Conservation (phyloP, 2,888 invertebrate species). For the Melanargia galathea region DNA sequence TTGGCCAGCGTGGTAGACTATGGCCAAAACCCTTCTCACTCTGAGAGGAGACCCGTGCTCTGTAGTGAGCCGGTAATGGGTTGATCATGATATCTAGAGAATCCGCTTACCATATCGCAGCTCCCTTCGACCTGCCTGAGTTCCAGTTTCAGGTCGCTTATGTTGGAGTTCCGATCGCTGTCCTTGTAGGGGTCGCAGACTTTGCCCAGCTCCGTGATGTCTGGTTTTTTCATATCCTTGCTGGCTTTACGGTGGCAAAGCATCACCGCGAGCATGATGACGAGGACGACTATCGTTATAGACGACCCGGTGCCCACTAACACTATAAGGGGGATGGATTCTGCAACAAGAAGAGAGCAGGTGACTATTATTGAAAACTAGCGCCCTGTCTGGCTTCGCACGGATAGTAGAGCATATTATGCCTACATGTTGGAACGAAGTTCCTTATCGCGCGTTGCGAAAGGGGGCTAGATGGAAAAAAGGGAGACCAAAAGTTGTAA, state of each 20-base stretch:
- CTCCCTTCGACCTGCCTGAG: conserved; percentile 91
- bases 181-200: conserved; percentile 82
- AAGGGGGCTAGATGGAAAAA: no score
- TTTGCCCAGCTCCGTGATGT: conserved; percentile 69
- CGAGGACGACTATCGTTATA: conserved; percentile 89
- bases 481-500: no score
- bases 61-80: no score
- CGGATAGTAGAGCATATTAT: no score
- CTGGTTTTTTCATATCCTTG: conserved; percentile 83
- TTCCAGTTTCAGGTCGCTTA: conserved; percentile 95
- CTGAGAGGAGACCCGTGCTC: no score
- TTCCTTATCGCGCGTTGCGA: no score
- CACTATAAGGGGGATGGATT: conserved; percentile 88
- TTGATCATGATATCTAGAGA: background rate
- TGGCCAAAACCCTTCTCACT: no score
- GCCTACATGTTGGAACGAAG: no score
- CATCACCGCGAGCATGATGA: conserved; percentile 88
- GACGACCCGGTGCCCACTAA: conserved; percentile 89
- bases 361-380: no score
- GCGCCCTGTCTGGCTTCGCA: no score
- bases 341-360: conserved; percentile 73
- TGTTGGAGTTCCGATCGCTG: conserved; percentile 93
- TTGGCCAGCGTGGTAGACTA: no score
- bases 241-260: conserved; percentile 86
- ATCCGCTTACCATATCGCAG: conserved; percentile 84